Percentiles rank a stretch among this genome's conserved stretches.
Conservation (phyloP, 2,888 invertebrate genomes). For the Carpatolechia fugitivella region DNA sequence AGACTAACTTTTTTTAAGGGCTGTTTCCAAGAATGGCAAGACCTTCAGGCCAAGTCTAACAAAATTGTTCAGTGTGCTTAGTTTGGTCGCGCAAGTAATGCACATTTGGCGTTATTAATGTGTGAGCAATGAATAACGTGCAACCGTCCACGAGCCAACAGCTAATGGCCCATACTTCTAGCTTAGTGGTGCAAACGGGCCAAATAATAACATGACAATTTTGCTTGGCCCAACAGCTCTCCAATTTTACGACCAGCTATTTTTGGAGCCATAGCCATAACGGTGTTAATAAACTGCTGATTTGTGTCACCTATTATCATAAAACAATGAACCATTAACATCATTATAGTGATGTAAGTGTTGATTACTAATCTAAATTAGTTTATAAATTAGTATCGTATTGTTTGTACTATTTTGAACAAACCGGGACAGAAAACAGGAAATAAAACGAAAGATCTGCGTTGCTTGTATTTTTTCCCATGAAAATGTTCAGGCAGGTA, state of each 20-base stretch:
- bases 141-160: constrained; percentile 58
- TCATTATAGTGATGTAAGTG: neutral
- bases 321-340: neutral
- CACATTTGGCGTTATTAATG: constrained; percentile 38
- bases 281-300: constrained; percentile 4
- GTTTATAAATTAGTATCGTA: neutral
- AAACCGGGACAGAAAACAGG: too few relatives aligned
- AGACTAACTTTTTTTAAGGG: too few relatives aligned
- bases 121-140: constrained; percentile 61
- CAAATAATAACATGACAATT: constrained; percentile 70
- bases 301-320: neutral
- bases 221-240: constrained; percentile 37
- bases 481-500: too few relatives aligned
- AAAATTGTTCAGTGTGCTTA: neutral
- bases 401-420: too few relatives aligned
- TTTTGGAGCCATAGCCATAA: constrained; percentile 1
- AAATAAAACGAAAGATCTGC: too few relatives aligned
- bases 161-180: constrained; percentile 70
- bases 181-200: constrained; percentile 69
- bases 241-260: constrained; percentile 1
- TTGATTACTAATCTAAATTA: neutral
- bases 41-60: too few relatives aligned
- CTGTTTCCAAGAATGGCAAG: too few relatives aligned
- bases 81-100: constrained; percentile 1
- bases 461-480: too few relatives aligned